Conservation (phyloP, 2,113 vertebrate genomes). For the Atlantisia rogersi region DNA sequence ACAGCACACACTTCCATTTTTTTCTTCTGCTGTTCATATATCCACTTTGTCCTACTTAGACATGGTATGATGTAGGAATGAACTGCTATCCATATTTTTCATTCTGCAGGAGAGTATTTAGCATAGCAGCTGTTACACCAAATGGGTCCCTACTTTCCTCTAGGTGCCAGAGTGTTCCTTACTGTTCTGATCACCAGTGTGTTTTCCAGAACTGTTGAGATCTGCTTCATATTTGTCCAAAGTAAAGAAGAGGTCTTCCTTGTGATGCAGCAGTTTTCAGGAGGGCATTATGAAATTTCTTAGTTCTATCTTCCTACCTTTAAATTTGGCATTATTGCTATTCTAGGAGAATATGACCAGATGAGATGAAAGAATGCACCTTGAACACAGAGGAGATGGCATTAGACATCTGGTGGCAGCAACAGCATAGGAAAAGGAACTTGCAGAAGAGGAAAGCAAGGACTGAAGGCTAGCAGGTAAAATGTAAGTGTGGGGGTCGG, state of each 20-base stretch:
- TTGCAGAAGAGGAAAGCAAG: not conserved
- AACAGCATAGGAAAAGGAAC: not conserved
- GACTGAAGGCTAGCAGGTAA: not conserved
- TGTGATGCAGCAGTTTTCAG: not conserved
- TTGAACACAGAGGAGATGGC: not conserved
- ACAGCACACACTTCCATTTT: not conserved
- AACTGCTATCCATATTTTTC: not conserved
- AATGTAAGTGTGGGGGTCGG: not conserved
- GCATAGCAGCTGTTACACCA: not conserved
- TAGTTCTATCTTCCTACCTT: not conserved
- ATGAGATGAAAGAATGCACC: not conserved
- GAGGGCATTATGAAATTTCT: not conserved
- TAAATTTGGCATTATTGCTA: not conserved
- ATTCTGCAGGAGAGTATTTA: not conserved
- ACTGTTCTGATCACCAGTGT: not conserved
- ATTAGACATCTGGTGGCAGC: not conserved
- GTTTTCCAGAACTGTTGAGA: not conserved
- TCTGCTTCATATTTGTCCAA: not conserved
- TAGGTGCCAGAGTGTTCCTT: not conserved
- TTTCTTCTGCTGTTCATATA: not conserved
- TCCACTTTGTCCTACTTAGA: not conserved
- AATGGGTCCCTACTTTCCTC: not conserved
- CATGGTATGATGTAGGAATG: not conserved
- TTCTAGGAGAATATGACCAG: not conserved
- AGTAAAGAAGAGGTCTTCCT: not conserved